A percentile compares a stretch with the other conserved stretches of the same genome.
These are phyloP conservation scores for Coregonus clupeaformis DNA, from an alignment of 2,113 vertebrate species.

Conservation along the genomic window DNA sequence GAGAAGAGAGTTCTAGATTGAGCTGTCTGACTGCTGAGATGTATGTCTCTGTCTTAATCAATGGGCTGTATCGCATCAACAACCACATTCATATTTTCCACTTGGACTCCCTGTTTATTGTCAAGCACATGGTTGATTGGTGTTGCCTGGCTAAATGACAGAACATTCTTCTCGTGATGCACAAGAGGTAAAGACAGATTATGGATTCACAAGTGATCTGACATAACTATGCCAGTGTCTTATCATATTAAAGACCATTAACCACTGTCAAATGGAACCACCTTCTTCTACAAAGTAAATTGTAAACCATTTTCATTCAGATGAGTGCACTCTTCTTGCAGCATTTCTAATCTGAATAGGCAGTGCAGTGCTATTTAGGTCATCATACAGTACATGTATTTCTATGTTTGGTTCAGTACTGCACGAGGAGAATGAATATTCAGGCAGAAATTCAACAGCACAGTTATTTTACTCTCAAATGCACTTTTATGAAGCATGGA, in stretches of 20 bases:
- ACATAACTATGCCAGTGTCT: background rate
- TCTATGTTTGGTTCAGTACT: background rate
- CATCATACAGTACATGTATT: background rate
- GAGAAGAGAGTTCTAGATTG: constrained; percentile 35
- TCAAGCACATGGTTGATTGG: constrained; percentile 12
- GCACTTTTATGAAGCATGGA: background rate
- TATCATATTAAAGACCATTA: background rate
- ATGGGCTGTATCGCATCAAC: constrained; percentile 33
- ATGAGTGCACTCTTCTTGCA: background rate
- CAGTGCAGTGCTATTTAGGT: background rate
- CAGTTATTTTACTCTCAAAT: background rate
- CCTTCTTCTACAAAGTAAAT: background rate
- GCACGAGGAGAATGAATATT: background rate
- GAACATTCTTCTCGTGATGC: constrained; percentile 7
- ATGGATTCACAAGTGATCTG: background rate
- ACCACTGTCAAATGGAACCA: no score
- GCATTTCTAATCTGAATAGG: no score
- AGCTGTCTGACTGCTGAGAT: constrained; percentile 49
- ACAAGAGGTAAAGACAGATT: background rate
- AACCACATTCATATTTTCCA: constrained; percentile 9
- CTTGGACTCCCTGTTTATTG: constrained; percentile 8
- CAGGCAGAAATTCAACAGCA: background rate
- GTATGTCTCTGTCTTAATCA: constrained; percentile 50
- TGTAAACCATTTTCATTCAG: background rate
- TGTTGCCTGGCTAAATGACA: background rate